A percentile compares a stretch with the other conserved stretches of the same genome.
These are phyloP conservation scores for Balaeniceps rex DNA, from an alignment of 2,113 vertebrate genomes.

Conservation along the genomic window DNA sequence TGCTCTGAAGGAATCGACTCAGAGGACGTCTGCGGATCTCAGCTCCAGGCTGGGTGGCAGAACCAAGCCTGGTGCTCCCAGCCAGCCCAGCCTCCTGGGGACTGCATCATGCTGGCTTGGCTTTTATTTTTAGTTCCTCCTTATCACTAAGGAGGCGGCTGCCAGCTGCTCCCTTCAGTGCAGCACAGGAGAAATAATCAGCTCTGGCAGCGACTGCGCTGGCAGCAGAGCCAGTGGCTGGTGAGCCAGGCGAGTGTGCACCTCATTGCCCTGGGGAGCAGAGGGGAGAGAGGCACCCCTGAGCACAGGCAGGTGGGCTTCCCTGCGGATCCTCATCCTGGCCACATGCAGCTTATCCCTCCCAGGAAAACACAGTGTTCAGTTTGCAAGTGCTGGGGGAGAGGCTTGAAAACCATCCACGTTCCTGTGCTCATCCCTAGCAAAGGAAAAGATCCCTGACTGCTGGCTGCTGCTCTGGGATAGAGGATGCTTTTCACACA, in stretches of 20 bases:
- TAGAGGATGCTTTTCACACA: background rate
- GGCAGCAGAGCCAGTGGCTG: background rate
- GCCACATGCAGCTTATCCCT: background rate
- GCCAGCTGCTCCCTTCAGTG: background rate
- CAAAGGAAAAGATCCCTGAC: background rate
- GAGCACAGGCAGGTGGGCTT: background rate
- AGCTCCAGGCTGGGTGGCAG: background rate
- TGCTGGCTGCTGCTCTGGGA: background rate
- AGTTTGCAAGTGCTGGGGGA: background rate
- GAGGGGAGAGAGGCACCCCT: background rate
- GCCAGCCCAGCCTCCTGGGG: background rate
- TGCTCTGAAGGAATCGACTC: fast-evolving
- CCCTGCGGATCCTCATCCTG: background rate
- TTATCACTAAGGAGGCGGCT: background rate
- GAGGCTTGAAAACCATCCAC: background rate
- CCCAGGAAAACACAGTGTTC: background rate
- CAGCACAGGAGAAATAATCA: background rate
- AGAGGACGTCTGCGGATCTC: fast-evolving
- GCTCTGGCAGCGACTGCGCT: background rate
- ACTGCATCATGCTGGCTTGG: background rate
- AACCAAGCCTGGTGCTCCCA: background rate
- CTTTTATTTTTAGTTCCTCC: background rate
- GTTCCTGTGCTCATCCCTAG: background rate
- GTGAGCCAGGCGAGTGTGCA: background rate
- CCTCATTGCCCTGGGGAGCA: background rate